Base-by-base conservation (phyloP, 2,888 invertebrate species). In the Nephrocerus scutellatus region DNA sequence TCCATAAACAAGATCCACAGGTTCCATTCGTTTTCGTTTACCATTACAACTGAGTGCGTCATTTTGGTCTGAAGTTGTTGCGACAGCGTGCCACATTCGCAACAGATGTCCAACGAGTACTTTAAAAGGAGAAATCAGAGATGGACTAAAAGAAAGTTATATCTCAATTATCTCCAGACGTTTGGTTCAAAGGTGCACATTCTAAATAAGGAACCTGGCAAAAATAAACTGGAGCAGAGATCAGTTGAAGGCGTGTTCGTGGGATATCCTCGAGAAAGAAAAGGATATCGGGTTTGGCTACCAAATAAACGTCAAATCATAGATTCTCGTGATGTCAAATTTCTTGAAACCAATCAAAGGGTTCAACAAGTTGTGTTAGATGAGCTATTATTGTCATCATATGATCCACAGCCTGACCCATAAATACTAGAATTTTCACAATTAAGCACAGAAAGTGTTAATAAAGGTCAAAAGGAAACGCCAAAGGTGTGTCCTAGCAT, bases 1-100 rank as follows among this genome's bases (percentile, higher is more conserved):
- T n/a, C 35, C 40, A n/a, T 31, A 49, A 28, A 24, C 30, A 29
- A 12, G 15, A 29, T 29, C 15, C 10, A 29, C 13, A 7, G 6
- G 45, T 52, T 21, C 38, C 44, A 12, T 39, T 41, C 13, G 41
- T 38, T 8, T 22, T n/a, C n/a, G n/a, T n/a, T n/a, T n/a, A n/a
- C n/a, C n/a, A n/a, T n/a, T n/a, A n/a, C n/a, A n/a, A n/a, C n/a
- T 49, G 16, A 39, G 43, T 30, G 25, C 36, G n/a, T 33, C 31
- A 5, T 45, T 42, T 30, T 60, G 57, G 55, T 54, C 49, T 24
- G 57, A 58, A 41, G 57, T 56, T n/a, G 46, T 55, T 2, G 39
- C 37, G 12, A 53, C 52, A 9, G 56, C 56, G 7, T 33, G 32
- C 20, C 37, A 37, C 24, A 43, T 48, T 9, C 35, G 38, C 14